phyloP scores from a whole-genome alignment of 2,113 vertebrate species.

The Phaethornis superciliosus region DNA sequence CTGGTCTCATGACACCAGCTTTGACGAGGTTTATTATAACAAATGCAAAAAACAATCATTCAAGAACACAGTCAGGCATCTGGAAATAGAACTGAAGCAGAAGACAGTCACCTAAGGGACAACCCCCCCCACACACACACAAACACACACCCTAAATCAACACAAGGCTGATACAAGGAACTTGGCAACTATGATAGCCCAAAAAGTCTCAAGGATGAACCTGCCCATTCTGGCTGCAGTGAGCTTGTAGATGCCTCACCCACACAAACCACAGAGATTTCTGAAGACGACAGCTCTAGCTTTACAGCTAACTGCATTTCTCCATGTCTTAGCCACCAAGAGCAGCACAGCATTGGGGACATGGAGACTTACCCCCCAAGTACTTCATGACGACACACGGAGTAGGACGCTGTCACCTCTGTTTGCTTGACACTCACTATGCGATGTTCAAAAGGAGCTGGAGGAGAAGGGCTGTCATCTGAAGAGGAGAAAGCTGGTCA shows the following conservation, averaged over 20 bases:
- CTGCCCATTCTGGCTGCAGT: not conserved
- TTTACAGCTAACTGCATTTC: not conserved
- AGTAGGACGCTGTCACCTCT: slow-evolving; percentile 72
- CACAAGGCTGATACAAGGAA: not conserved
- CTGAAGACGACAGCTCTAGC: not conserved
- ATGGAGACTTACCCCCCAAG: slow-evolving; percentile 84
- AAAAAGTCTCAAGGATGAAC: not conserved
- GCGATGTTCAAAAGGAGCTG: slow-evolving; percentile 87
- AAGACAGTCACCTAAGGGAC: not conserved
- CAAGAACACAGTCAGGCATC: not conserved
- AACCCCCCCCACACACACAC: accelerated
- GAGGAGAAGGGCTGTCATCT: slow-evolving; percentile 87
- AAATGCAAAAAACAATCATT: not conserved
- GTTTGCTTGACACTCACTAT: slow-evolving; percentile 82
- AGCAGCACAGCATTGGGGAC: not conserved
- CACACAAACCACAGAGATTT: accelerated
- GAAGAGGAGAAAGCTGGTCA: not conserved
- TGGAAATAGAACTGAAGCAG: not conserved
- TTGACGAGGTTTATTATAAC: not conserved
- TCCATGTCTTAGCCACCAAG: not conserved
- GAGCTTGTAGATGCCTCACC: not conserved
- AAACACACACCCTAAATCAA: not conserved
- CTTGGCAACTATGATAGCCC: not conserved
- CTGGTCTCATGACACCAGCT: not conserved
- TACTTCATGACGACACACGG: slow-evolving; percentile 76